Conservation (phyloP, 2,888 invertebrate species). For the Lagria hirta region DNA sequence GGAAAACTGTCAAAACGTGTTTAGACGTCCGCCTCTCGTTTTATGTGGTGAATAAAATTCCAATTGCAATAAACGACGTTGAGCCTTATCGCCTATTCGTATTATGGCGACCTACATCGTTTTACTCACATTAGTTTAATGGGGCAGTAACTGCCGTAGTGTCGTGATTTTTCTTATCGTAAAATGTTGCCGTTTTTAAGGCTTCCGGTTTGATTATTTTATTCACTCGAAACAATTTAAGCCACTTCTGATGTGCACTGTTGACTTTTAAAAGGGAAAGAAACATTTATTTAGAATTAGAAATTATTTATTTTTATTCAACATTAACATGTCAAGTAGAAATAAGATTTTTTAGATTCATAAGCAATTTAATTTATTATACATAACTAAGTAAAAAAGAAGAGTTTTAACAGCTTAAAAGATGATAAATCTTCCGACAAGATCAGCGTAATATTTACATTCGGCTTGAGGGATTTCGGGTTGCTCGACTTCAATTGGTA, state of each 20-base stretch:
- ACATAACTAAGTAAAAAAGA: neutral
- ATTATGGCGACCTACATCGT: conserved; percentile 23
- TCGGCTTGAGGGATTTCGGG: conserved; percentile 8
- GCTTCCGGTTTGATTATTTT: conserved; percentile 30
- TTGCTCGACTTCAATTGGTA: too few species aligned
- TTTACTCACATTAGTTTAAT: conserved; percentile 30
- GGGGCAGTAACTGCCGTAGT: conserved; percentile 31
- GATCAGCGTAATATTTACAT: conserved; percentile 13
- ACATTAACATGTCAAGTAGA: too few species aligned
- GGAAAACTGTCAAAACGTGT: conserved; percentile 28
- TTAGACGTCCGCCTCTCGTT: conserved; percentile 22
- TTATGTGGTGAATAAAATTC: conserved; percentile 22
- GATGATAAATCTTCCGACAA: conserved; percentile 5
- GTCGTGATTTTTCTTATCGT: conserved; percentile 29
- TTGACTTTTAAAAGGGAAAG: conserved; percentile 2
- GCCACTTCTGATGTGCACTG: conserved; percentile 21
- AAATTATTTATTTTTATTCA: conserved; percentile 12
- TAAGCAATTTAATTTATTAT: neutral
- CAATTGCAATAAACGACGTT: conserved; percentile 16
- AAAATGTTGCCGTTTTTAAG: conserved; percentile 29
- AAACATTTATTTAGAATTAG: conserved; percentile 4
- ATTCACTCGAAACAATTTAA: conserved; percentile 31
- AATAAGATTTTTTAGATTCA: conserved; percentile 2
- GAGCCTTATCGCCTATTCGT: conserved; percentile 9
- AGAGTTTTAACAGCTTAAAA: conserved; percentile 1